These are phyloP conservation scores for Chalcosyrphus nemorum DNA, from an alignment of 2,888 invertebrate genomes.

Conservation along the genomic window DNA sequence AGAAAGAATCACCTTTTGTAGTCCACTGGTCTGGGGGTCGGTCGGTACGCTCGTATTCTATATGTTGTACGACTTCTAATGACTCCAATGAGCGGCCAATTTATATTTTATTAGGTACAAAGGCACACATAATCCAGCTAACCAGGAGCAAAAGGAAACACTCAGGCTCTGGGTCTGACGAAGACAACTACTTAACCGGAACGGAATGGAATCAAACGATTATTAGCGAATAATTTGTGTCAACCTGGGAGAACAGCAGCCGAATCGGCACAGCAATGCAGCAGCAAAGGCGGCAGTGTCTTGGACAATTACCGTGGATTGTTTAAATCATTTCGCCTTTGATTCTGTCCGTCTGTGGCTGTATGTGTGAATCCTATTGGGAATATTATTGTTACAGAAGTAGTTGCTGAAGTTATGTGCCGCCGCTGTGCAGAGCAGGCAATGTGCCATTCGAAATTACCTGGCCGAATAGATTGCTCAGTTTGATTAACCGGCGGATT, in stretches of 20 bases:
- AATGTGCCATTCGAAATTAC: slow-evolving; percentile 67
- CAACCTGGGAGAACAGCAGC: slow-evolving; percentile 61
- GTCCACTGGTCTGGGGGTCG: slow-evolving; percentile 9
- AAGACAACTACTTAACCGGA: slow-evolving; percentile 66
- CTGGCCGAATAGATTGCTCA: slow-evolving; percentile 65
- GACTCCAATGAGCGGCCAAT: slow-evolving; percentile 67
- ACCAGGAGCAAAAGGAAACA: slow-evolving; percentile 40
- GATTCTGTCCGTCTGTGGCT: slow-evolving; percentile 58
- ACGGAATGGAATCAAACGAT: slow-evolving; percentile 73
- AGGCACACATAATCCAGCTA: slow-evolving; percentile 63
- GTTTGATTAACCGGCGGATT: slow-evolving; percentile 71
- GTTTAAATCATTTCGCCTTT: slow-evolving; percentile 73
- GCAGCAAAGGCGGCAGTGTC: slow-evolving; percentile 63
- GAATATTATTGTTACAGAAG: slow-evolving; percentile 67
- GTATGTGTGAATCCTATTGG: slow-evolving; percentile 63
- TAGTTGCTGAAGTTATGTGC: slow-evolving; percentile 43
- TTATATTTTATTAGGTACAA: slow-evolving; percentile 71
- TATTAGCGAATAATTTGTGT: slow-evolving; percentile 73
- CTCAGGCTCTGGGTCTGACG: slow-evolving; percentile 9
- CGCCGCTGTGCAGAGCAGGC: slow-evolving; percentile 3
- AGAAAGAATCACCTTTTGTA: slow-evolving; percentile 35
- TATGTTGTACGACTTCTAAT: slow-evolving; percentile 59
- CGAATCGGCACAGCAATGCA: slow-evolving; percentile 39
- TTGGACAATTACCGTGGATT: slow-evolving; percentile 70
- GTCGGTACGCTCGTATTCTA: slow-evolving; percentile 24